Percentiles rank a stretch among this genome's conserved stretches.
phyloP scores from a whole-genome alignment of 2,113 vertebrate genomes.

The Atherinomorus stipes region DNA sequence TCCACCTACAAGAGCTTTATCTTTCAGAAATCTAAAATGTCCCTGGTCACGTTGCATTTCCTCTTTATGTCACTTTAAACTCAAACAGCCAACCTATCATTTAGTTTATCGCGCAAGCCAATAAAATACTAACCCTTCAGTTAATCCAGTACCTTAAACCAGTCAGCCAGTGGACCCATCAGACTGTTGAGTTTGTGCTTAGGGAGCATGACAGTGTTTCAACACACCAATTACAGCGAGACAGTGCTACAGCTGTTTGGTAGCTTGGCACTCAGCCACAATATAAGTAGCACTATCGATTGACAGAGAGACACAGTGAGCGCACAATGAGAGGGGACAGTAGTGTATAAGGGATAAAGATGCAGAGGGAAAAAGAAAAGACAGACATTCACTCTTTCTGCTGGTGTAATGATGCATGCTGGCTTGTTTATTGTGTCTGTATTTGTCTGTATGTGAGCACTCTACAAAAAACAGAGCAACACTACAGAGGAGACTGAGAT shows the following conservation, averaged over 20 bases:
- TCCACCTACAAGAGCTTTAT: neutral
- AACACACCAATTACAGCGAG: constrained; percentile 77
- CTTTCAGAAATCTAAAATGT: neutral
- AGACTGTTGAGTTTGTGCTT: constrained; percentile 63
- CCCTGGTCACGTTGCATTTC: too few relatives aligned
- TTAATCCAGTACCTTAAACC: constrained; percentile 63
- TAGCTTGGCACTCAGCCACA: constrained; percentile 72
- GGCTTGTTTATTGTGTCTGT: constrained; percentile 34
- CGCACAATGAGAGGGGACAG: constrained; percentile 31
- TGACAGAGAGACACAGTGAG: constrained; percentile 50
- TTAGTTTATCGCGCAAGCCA: neutral
- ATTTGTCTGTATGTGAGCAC: constrained; percentile 5
- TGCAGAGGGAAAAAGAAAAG: constrained; percentile 23
- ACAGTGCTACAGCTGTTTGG: constrained; percentile 70
- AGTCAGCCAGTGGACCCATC: constrained; percentile 60
- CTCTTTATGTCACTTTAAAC: neutral
- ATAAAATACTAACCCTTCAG: constrained; percentile 31
- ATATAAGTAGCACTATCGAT: constrained; percentile 73
- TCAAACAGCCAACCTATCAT: neutral
- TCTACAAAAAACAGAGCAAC: neutral
- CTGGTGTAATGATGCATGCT: constrained; percentile 22
- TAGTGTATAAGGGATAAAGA: constrained; percentile 25
- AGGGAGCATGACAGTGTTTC: constrained; percentile 76
- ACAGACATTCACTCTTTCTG: constrained; percentile 2
- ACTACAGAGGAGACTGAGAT: constrained; percentile 29